Base-by-base conservation (phyloP, 2,797 vertebrate species). In the Podarcis siculus region DNA sequence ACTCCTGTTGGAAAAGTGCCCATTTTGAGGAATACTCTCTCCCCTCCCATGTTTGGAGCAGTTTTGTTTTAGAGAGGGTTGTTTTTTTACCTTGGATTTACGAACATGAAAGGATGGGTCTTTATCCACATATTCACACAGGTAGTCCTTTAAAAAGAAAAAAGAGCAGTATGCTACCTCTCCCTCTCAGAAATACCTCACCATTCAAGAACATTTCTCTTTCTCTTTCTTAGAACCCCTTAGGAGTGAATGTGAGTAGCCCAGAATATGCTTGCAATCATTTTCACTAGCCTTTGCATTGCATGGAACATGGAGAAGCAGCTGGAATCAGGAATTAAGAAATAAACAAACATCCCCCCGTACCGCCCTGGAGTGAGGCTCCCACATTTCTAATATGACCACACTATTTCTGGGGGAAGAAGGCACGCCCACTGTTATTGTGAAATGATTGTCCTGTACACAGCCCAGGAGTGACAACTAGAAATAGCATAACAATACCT, bases 401-500 rank as follows among this genome's bases (percentile, higher is more conserved):
- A 55, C 49, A 55, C 49, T 55, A 37, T 8, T 45, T 69, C 37
- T 67, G 27, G 42, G 42, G 13, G 25, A 76, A 27, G 23, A 66
- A 30, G n/a, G 49, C 49, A 55, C n/a, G 27, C n/a, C 15, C 77
- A 73, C 21, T 32, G 12, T 39, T 76, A 15, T 42, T 76, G 49
- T 27, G 45, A 73, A 85, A 77, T 32, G n/a, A 67, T 32, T 72
- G 67, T 8, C 37, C 45, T 85, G 23, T 5, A 30, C 19, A 79
- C n/a, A 42, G 55, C 81, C 0, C 67, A 39, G 67, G 39, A 37
- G 19, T 71, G 27, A 90, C 32, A 83, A 87, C 66, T 78, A 88
- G 35, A 77, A 81, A 75, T n/a, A 86, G 83, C 73, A 92, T 71
- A 93, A 86, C 89, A 91, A 91, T 79, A 88, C 72, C 92, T 67